phyloP scores from a whole-genome alignment of 2,888 invertebrate species.

The Saturnia japonica region DNA sequence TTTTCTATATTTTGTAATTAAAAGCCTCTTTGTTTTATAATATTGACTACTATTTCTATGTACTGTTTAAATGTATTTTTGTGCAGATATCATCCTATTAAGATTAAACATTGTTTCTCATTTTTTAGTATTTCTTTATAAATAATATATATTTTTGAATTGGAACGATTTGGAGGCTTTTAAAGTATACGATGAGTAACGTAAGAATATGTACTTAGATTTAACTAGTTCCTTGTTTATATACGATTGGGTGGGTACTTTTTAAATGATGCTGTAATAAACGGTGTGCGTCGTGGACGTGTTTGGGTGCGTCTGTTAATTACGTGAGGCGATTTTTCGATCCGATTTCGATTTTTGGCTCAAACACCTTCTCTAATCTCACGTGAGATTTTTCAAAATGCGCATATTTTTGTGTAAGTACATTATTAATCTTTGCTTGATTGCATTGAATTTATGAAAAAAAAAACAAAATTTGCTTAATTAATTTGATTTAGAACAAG shows the following conservation, averaged over 20 bases:
- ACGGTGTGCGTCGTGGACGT: constrained; percentile 7
- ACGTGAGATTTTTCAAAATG: no score
- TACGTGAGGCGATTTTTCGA: no score
- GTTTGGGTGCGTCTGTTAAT: no score
- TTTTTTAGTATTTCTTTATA: constrained; percentile 62
- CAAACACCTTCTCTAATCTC: no score
- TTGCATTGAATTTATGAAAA: no score
- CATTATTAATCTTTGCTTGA: no score
- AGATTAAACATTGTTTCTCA: constrained; percentile 34
- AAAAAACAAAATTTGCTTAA: no score
- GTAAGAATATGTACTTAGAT: constrained; percentile 80
- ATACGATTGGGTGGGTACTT: constrained; percentile 59
- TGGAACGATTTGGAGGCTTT: constrained; percentile 78
- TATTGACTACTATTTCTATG: neutral
- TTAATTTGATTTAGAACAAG: no score
- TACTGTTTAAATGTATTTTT: neutral
- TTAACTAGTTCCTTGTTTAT: constrained; percentile 74
- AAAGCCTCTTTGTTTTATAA: constrained; percentile 16
- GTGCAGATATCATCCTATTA: neutral
- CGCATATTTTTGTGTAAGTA: no score
- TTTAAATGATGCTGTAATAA: constrained; percentile 40
- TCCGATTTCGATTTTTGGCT: no score
- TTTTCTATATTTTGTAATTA: constrained; percentile 2
- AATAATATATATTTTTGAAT: constrained; percentile 54
- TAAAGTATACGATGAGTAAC: constrained; percentile 78